phyloP scores from a whole-genome alignment of 2,113 vertebrate genomes.

The Hucho hucho region DNA sequence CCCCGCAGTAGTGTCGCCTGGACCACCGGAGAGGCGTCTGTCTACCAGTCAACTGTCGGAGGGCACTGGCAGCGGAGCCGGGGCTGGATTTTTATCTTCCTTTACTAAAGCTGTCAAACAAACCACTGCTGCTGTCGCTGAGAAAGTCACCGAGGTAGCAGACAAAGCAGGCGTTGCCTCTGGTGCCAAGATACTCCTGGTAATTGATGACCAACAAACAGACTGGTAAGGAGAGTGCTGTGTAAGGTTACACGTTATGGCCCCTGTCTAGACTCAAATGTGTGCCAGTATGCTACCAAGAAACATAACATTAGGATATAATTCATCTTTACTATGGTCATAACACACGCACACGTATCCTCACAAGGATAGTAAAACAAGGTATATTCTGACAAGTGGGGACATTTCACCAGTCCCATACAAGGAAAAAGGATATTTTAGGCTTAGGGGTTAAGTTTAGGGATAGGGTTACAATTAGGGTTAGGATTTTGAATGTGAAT shows the following conservation, averaged over 20 bases:
- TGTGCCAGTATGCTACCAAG: not conserved
- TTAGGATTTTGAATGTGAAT: too few species aligned
- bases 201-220: constrained; percentile 85
- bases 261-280: not conserved
- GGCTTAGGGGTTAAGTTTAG: too few species aligned
- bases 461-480: too few species aligned
- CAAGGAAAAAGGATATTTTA: too few species aligned
- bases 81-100: constrained; percentile 85
- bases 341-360: not conserved
- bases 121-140: constrained; percentile 84
- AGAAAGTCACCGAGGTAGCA: constrained; percentile 84
- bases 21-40: constrained; percentile 76
- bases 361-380: too few species aligned
- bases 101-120: constrained; percentile 90
- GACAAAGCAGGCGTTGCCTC: constrained; percentile 77
- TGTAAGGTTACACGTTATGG: not conserved
- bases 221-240: constrained; percentile 82
- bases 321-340: not conserved
- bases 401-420: too few species aligned
- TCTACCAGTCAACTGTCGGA: constrained; percentile 62
- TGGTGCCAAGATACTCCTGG: constrained; percentile 80
- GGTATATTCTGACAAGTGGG: too few species aligned
- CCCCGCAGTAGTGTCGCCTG: constrained; percentile 72
- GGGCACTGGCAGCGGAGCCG: constrained; percentile 25
- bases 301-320: not conserved